Conservation (phyloP, 2,797 vertebrate species). For the Leptatherina wallacei region DNA sequence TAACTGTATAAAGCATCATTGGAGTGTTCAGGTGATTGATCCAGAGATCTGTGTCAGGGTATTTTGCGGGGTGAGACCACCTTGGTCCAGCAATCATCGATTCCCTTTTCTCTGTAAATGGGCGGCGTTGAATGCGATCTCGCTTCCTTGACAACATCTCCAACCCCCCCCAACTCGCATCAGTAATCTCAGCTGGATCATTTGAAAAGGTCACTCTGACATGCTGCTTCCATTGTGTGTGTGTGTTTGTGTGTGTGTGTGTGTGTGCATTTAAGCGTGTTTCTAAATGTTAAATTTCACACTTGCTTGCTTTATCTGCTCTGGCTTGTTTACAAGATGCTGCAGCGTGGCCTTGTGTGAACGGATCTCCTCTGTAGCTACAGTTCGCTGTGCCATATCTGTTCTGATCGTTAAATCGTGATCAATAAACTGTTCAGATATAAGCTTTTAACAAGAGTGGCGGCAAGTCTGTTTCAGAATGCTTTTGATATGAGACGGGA, state of each 20-base stretch:
- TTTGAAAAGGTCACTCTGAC: constrained; percentile 22
- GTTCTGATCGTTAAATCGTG: constrained; percentile 12
- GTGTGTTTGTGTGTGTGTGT: neutral
- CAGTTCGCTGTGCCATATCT: constrained; percentile 20
- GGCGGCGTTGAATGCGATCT: constrained; percentile 14
- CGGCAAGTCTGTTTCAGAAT: neutral
- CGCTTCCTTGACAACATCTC: constrained; percentile 9
- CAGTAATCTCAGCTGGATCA: neutral
- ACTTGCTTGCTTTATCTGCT: constrained; percentile 14
- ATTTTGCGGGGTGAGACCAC: constrained; percentile 11
- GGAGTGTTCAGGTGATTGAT: constrained; percentile 14
- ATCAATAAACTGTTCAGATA: constrained; percentile 7
- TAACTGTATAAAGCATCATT: neutral
- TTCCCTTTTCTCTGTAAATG: constrained; percentile 18
- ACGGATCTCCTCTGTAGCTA: neutral
- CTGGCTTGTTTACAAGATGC: constrained; percentile 33
- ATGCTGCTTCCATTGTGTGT: neutral
- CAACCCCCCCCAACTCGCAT: neutral
- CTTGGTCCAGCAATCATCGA: constrained; percentile 26
- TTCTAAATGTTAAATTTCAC: constrained; percentile 32
- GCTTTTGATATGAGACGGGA: neutral
- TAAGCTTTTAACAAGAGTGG: neutral
- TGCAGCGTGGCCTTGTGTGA: constrained; percentile 16
- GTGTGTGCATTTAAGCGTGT: neutral
- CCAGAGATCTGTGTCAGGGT: constrained; percentile 4